Evolutionary conservation across 1,140 invertebrate species (phyloP).

Genomic region (Heliconius hewitsoni): DNA sequence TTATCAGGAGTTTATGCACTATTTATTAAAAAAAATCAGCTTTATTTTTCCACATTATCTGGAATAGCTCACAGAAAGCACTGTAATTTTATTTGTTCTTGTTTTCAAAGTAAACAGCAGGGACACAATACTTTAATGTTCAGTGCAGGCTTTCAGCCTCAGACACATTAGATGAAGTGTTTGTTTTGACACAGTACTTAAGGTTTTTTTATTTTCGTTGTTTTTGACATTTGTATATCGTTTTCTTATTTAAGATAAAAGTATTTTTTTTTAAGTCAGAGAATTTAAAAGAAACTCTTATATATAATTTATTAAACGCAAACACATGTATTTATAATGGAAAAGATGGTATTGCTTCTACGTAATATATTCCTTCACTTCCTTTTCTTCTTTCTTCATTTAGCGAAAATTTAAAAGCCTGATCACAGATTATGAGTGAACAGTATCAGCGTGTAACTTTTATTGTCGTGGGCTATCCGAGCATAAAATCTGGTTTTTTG

Average conservation of each 20-base stretch:
- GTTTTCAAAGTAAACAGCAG: constrained; percentile 39
- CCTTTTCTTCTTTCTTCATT: no score
- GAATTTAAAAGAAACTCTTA: no score
- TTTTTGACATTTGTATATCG: neutral
- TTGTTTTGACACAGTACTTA: constrained; percentile 19
- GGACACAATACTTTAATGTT: constrained; percentile 40
- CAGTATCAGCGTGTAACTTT: no score
- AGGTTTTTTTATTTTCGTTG: constrained; percentile 6
- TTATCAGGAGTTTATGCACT: constrained; percentile 14
- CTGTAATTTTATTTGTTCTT: constrained; percentile 45
- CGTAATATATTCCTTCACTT: no score
- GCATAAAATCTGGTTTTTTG: no score
- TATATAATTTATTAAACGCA: no score
- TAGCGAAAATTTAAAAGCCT: no score
- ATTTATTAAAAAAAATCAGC: neutral
- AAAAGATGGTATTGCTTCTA: no score
- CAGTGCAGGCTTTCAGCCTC: constrained; percentile 26
- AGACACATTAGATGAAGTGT: constrained; percentile 22
- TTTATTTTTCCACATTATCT: constrained; percentile 30
- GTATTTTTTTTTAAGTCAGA: no score
- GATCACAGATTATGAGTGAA: no score
- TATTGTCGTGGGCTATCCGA: no score
- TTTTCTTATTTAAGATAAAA: neutral
- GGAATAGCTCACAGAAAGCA: constrained; percentile 41
- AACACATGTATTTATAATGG: no score